Base-by-base conservation (phyloP, 2,113 vertebrate species). In the Saimiri boliviensis region DNA sequence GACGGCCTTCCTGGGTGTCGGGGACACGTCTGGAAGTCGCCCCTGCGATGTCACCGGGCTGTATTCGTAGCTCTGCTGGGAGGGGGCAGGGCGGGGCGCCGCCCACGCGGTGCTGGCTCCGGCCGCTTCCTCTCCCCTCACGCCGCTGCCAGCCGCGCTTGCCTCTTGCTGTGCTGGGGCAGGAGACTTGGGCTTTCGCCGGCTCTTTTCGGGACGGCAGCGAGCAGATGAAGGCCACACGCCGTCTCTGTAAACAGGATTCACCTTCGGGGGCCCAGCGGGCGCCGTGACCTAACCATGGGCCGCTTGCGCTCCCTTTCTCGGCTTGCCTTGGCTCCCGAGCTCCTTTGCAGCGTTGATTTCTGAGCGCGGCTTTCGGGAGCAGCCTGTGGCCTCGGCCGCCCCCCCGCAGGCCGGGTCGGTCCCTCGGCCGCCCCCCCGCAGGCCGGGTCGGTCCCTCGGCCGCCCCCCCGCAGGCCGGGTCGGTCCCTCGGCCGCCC, bases 11-110 rank as follows among this genome's bases (percentile, higher is more conserved):
- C 25, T 12, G 16, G 45, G 66, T 25, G 20, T 17, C 6, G 4
- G 47, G 54, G 30, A 23, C 79, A 10, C 79, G 35, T 60, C 60
- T 77, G 83, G 54, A 27, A 23, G 16, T 80, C 1, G 42, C 42
- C 52, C 35, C 58, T 42, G 60, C 14, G 12, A 5, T 17, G 11
- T 56, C 56, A n/a, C 88, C 49, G 49, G 40, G 42, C 23, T 94
- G 95, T 84, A 93, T 88, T 96, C 77, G 88, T 89, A 84, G 93
- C 63, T 84, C 82, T 49, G 52, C 21, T 93, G 94, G 95, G 71
- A 81, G 84, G 89, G 79, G 42, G n/a, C 21, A 3, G 54, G 77
- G 54, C 45, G 52, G 86, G 71, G 91, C n/a, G n/a, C 58, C 40
- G 16, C 68, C 91, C 19, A 13, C 2, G 13, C 5, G 82, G 6